Evolutionary conservation across 2,113 vertebrate genomes (phyloP), one percentile per base, ranked within the genome.

Genomic region (Sturnus vulgaris): DNA sequence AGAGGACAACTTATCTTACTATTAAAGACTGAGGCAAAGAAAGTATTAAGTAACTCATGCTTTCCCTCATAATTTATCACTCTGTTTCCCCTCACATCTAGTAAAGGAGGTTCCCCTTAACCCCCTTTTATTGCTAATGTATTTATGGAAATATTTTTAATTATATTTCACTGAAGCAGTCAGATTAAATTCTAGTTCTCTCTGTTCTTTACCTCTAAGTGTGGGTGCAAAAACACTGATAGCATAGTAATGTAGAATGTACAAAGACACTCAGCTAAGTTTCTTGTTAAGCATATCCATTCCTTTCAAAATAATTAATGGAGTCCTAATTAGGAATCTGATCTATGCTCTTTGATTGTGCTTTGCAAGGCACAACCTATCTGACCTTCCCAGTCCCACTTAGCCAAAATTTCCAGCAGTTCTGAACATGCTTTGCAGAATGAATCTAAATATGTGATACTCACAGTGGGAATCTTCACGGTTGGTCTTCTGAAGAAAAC

Each of bases 221-320:
- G 47, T 50, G 53, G 60, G 31, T 92, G 60, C 72, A 78, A 75
- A 90, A 78, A 1, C 56, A 70, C 25, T 49, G 68, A 87, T 77
- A 50, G 35, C 24, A 50, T 61, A 88, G 17, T 53, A 93, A 86
- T 16, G 15, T 17, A 18, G 42, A 73, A 13, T 10, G 27, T 72
- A 77, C 42, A 89, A 87, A 61, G 71, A 70, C 66, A 85, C 30
- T 42, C 82, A 82, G 50, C 33, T 61, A 90, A 94, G 59, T 59
- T 91, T 88, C 75, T 73, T 66, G 39, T 82, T 86, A 90, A 77
- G 50, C 71, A 52, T 61, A 95, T 59, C 84, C 71, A 80, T 66
- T 66, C 28, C 60, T 83, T 86, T 91, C 56, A 93, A 93, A 80
- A 91, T 80, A 70, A 91, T 82, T 90, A 90, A 33, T 61, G 55